These are phyloP conservation scores for Stegophylla sp. DNA, from an alignment of 2,888 invertebrate genomes.

Conservation along the genomic window DNA sequence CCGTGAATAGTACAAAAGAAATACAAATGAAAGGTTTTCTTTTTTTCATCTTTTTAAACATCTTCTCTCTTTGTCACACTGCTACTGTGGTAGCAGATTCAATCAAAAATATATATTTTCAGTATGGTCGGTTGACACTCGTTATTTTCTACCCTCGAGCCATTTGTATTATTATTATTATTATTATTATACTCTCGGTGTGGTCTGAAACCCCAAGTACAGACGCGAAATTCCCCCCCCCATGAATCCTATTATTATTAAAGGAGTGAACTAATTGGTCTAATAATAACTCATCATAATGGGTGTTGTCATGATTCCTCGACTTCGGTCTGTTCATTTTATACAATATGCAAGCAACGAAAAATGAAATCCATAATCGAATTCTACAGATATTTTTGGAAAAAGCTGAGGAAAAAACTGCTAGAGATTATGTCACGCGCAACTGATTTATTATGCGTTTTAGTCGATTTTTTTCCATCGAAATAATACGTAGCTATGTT, in stretches of 20 bases:
- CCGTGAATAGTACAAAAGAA: not conserved
- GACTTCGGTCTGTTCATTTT: conserved; percentile 1
- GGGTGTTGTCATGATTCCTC: not conserved
- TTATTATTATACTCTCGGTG: conserved; percentile 30
- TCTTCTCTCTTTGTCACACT: conserved; percentile 2
- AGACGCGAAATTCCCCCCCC: conserved; percentile 5
- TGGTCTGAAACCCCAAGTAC: conserved; percentile 17
- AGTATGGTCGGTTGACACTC: conserved; percentile 28
- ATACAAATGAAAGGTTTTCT: not conserved
- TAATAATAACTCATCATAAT: conserved; percentile 5
- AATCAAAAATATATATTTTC: conserved; percentile 35
- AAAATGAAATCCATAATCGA: too few species aligned
- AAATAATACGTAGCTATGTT: too few species aligned
- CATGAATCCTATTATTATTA: conserved; percentile 33
- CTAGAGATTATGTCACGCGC: too few species aligned
- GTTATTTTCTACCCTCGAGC: conserved; percentile 42
- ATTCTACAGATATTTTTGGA: not conserved
- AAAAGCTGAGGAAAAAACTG: too few species aligned
- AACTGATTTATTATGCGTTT: too few species aligned
- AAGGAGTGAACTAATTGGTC: conserved; percentile 37
- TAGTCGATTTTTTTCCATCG: too few species aligned
- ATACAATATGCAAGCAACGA: not conserved
- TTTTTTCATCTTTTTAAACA: not conserved
- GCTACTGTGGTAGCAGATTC: not conserved
- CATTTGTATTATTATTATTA: conserved; percentile 14